phyloP scores from a whole-genome alignment of 2,797 vertebrate genomes.

The Bovichtus variegatus region DNA sequence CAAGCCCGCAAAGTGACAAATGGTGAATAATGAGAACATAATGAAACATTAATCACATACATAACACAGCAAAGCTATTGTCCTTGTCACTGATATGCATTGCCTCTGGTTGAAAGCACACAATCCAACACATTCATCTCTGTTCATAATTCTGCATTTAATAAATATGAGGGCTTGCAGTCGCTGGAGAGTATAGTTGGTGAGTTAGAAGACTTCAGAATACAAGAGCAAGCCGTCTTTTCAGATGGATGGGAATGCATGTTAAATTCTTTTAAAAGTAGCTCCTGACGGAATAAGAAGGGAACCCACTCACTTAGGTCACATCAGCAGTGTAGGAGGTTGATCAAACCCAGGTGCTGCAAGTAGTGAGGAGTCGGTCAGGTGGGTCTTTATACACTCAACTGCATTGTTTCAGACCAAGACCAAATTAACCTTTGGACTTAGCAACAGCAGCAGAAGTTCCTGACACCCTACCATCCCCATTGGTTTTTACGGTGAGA shows the following conservation, averaged over 20 bases:
- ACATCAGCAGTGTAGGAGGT: too few species aligned
- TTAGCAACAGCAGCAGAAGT: too few species aligned
- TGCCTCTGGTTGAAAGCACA: background rate
- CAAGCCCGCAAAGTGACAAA: background rate
- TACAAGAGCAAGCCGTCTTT: background rate
- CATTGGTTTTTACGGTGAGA: background rate
- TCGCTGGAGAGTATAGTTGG: too few species aligned
- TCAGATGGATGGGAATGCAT: background rate
- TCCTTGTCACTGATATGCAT: background rate
- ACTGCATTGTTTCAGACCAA: too few species aligned
- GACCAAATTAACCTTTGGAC: too few species aligned
- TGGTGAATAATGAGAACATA: conserved; percentile 15
- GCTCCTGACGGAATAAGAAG: background rate
- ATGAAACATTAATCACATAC: conserved; percentile 21
- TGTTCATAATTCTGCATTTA: background rate
- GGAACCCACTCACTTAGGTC: background rate
- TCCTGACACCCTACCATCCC: too few species aligned
- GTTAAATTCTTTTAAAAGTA: background rate
- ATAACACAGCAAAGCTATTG: background rate
- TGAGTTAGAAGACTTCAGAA: background rate
- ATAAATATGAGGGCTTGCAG: background rate
- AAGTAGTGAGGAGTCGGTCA: too few species aligned
- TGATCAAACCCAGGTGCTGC: too few species aligned
- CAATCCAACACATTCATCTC: background rate
- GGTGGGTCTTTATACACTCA: too few species aligned